Evolutionary conservation across 2,888 invertebrate genomes (phyloP), one percentile per base, ranked within the genome.

Genomic region (Peribatodes rhomboidaria): DNA sequence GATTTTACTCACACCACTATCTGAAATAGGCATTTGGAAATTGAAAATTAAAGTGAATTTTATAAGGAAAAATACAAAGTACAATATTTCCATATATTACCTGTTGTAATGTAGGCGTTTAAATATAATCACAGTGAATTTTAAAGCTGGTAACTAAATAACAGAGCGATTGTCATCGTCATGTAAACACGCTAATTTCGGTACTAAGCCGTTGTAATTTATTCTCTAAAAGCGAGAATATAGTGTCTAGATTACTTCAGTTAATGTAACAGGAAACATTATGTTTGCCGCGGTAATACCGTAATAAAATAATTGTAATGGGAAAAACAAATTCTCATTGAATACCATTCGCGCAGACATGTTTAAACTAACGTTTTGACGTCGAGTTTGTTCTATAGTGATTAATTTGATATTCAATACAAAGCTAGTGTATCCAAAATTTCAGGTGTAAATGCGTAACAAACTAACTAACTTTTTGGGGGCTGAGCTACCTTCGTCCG

Each of bases 211-310:
- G 14, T 37, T 22, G 20, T 18, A 42, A 52, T 62, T 11, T 57
- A 42, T 31, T 13, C 31, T 50, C 1, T 62, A 52, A 31, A 13
- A 1, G 20, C 2, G 35, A n/a, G 13, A 7, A 7, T 11, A 56
- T 49, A 61, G 42, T 39, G 61, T 50, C 41, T 56, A 50, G 9
- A 65, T 61, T 61, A 41, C 60, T 53, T 37, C 46, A 46, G 27
- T 46, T 37, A 55, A 42, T 22, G 3, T 18, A 52, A 53, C 55
- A 56, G 62, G 67, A 68, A 50, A 68, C 39, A 35, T 22, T 11
- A 46, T 39, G 47, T 33, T 59, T 39, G 49, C 41, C 13, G 50
- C 52, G 55, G 60, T 37, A 55, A 52, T 54, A 61, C 16, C 33
- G 53, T 22, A 56, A 44, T 56, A 49, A 65, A 18, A 44, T 63